Conservation (phyloP, 2,797 vertebrate genomes). For the Garrulus glandarius region DNA sequence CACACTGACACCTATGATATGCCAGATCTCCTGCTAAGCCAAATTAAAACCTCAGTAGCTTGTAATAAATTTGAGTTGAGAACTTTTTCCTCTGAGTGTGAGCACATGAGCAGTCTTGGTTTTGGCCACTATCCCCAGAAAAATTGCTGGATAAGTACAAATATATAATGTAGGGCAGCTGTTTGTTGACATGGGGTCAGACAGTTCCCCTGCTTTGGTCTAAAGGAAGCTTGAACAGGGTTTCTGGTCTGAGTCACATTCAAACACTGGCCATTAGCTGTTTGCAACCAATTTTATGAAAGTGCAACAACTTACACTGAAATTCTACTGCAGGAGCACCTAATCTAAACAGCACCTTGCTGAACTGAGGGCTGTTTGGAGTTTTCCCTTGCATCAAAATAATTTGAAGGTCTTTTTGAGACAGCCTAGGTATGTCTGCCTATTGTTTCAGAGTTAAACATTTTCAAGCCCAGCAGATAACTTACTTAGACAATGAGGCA, state of each 20-base stretch:
- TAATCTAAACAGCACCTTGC: background rate
- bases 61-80: background rate
- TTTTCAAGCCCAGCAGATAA: background rate
- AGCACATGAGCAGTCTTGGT: background rate
- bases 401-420: background rate
- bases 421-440: background rate
- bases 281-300: background rate
- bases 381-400: background rate
- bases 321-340: background rate
- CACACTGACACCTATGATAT: background rate
- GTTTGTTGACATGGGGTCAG: background rate
- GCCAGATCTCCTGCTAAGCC: background rate
- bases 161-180: accelerated
- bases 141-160: background rate
- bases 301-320: background rate
- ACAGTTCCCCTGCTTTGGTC: background rate
- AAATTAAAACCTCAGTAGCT: background rate
- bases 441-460: background rate
- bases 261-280: background rate
- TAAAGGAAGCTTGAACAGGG: background rate
- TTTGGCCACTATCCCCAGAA: background rate
- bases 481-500: background rate
- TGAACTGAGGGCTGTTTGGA: background rate
- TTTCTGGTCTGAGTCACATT: background rate
- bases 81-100: background rate